Conservation (phyloP, 1,140 invertebrate genomes). For the Pachyrhynchus sulphureomaculatus region DNA sequence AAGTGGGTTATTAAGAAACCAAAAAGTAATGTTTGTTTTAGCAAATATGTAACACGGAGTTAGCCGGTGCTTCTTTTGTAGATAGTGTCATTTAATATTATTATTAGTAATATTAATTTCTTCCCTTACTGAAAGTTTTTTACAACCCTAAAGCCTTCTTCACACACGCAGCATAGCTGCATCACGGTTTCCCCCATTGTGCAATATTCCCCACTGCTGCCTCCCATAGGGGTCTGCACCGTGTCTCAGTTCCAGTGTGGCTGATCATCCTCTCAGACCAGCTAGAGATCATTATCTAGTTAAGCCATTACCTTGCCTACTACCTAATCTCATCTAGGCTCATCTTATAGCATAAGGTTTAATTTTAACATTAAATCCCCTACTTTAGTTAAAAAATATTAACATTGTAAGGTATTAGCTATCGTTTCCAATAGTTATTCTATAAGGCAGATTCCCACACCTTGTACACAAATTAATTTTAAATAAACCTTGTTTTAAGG, state of each 20-base stretch:
- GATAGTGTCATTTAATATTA: background rate
- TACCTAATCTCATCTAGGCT: background rate
- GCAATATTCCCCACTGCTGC: background rate
- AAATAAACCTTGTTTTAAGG: too few species aligned
- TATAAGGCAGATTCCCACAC: too few species aligned
- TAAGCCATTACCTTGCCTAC: background rate
- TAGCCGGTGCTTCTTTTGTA: background rate
- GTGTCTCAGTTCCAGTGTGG: conserved; percentile 4
- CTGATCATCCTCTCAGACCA: background rate
- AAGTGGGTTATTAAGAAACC: too few species aligned
- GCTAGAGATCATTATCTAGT: background rate
- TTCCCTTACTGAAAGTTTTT: background rate
- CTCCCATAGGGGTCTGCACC: background rate
- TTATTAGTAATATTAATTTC: background rate
- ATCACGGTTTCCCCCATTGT: background rate
- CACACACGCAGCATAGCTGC: background rate
- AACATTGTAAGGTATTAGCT: too few species aligned
- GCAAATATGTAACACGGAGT: too few species aligned
- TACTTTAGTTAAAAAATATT: too few species aligned
- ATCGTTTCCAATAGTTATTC: too few species aligned
- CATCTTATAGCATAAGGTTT: background rate
- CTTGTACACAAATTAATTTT: too few species aligned
- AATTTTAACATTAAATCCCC: too few species aligned
- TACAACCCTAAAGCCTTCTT: background rate
- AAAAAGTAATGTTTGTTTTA: too few species aligned